phyloP scores from a whole-genome alignment of 2,113 vertebrate species.

The Ameiurus melas region DNA sequence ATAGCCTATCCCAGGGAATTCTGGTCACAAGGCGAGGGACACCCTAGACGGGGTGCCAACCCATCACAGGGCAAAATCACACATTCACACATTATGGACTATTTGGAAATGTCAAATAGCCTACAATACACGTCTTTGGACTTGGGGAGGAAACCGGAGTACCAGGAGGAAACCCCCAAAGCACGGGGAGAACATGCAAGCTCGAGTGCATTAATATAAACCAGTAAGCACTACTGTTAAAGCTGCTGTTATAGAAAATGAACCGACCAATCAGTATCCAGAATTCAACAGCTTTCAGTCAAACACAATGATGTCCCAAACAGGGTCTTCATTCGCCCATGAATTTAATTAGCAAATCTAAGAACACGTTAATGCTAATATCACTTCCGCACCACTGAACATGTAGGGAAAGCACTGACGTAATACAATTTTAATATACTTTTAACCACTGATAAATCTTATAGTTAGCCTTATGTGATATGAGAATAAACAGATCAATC shows the following conservation, averaged over 20 bases:
- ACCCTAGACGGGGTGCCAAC: too few species aligned
- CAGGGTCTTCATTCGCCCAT: background rate
- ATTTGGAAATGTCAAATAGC: too few species aligned
- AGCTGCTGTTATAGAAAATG: background rate
- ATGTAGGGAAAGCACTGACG: background rate
- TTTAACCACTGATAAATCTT: background rate
- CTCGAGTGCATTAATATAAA: background rate
- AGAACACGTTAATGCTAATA: background rate
- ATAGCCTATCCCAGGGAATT: too few species aligned
- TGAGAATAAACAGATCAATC: background rate
- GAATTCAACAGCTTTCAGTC: background rate
- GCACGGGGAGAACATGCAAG: too few species aligned
- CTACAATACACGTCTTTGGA: background rate
- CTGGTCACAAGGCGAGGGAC: too few species aligned
- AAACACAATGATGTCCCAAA: background rate
- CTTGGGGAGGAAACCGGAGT: too few species aligned
- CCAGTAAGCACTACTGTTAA: background rate
- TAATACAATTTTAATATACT: background rate
- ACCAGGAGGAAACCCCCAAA: too few species aligned
- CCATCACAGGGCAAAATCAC: too few species aligned
- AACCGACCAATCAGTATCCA: background rate
- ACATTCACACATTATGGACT: too few species aligned
- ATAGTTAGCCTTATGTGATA: background rate
- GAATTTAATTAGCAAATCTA: background rate
- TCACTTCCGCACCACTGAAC: background rate